Evolutionary conservation across 2,888 invertebrate genomes (phyloP), one percentile per base, ranked within the genome.

Genomic region (Octodonta nipae): DNA sequence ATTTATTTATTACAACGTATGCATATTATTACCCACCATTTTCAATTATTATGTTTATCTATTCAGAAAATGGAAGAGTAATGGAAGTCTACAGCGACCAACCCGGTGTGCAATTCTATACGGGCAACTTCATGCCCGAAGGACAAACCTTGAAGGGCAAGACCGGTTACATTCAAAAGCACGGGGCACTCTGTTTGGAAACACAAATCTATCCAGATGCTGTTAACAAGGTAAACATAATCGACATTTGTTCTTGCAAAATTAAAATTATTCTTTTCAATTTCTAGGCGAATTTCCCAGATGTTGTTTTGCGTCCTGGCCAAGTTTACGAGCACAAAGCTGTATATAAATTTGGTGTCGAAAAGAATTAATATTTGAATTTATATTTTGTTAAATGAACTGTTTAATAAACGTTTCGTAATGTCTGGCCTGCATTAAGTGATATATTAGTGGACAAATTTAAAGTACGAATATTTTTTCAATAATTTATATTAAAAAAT

Each of bases 171-270:
- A 50, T 50, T 34, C 44, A 45, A 14, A 53, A 52, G 37, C 54
- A 54, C 47, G 79, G 80, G 1, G 84, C 82, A 3, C 76, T 92
- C 51, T 89, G 88, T 54, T 61, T 92, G 31, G 89, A 91, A 66
- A 84, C 92, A 0, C 92, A 93, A 62, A 85, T 84, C 54, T 92
- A 77, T 63, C 92, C 92, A 0, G 85, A 93, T 62, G 83, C 89
- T 6, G 67, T 86, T 1, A 85, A 91, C 61, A 76, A 83, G 56
- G 82, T 81, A 60, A 70, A 71, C 7, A n/a, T 12, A 3, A 2
- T 22, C 11, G 4, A 22, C n/a, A n/a, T n/a, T n/a, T n/a, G n/a
- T n/a, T n/a, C n/a, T n/a, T n/a, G n/a, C n/a, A n/a, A n/a, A n/a
- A n/a, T n/a, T n/a, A n/a, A n/a, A n/a, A 38, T 7, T 15, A 3